Base-by-base conservation (phyloP, 2,888 invertebrate species). In the Trissoscelio sp. region DNA sequence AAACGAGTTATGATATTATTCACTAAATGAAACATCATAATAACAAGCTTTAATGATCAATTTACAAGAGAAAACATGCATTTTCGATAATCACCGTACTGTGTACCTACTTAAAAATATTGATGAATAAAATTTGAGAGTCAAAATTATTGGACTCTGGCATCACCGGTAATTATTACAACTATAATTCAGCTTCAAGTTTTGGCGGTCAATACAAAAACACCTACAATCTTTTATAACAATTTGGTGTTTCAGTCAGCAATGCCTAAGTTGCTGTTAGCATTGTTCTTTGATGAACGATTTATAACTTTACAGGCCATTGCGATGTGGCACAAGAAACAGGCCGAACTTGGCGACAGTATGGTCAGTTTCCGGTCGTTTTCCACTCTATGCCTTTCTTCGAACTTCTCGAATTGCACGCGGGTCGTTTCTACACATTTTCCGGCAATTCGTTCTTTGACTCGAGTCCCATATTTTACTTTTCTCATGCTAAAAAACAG, bases 311-410 rank as follows among this genome's bases (percentile, higher is more conserved):
- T 14, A n/a, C 31, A 57, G 46, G 55, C 67, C 64, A 28, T 57
- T 22, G 42, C 48, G n/a, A n/a, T 51, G 44, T 57, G 73, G 34
- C 24, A 69, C 55, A 64, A 81, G 73, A 77, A 81, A 81, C 78
- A 42, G 44, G 28, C 73, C 64, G 48, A 55, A 53, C 55, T 60
- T 57, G 67, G 70, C 70, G 79, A 79, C 81, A 69, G 77, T 42
- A 69, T 69, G 69, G 69, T 58, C 79, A 79, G 74, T 83, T 83
- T 81, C 83, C 83, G 83, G 83, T 81, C 77, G 77, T 81, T 79
- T 81, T 69, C 70, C 70, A 55, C 79, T 79, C 57, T 16, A 44
- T 48, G 79, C 66, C 79, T 80, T 83, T 81, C 79, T 73, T 73
- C 78, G 81, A 81, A 83, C 69, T 67, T 73, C 83, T 81, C 77